phyloP scores from a whole-genome alignment of 2,888 invertebrate genomes.

The Metalampra italica region DNA sequence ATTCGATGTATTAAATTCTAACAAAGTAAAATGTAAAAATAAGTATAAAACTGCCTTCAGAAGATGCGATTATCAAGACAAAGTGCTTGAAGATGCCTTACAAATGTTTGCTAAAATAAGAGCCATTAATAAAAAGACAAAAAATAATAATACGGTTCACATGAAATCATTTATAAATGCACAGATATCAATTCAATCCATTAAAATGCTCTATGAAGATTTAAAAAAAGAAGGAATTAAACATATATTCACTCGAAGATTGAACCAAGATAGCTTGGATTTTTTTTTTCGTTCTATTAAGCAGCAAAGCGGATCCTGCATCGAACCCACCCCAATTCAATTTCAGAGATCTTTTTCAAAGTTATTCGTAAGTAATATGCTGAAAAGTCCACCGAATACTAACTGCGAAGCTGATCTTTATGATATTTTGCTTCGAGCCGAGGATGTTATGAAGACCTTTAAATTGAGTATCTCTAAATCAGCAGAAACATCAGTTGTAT shows the following conservation, averaged over 20 bases:
- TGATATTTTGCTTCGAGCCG: neutral
- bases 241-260: constrained; percentile 6
- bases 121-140: neutral
- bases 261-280: constrained; percentile 3
- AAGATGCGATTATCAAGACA: neutral
- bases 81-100: neutral
- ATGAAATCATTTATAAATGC: constrained; percentile 4
- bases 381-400: constrained; percentile 2
- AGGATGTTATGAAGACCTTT: neutral
- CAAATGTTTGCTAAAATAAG: constrained; percentile 5
- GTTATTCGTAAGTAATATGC: constrained; percentile 2
- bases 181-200: constrained; percentile 4
- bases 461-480: neutral
- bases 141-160: constrained; percentile 4
- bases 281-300: constrained; percentile 5
- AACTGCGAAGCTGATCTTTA: constrained; percentile 4
- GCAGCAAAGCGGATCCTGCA: constrained; percentile 4
- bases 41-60: neutral
- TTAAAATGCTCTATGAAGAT: constrained; percentile 1
- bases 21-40: neutral
- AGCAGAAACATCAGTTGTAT: neutral
- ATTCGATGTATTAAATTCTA: neutral
- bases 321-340: constrained; percentile 8
- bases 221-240: neutral
- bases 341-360: constrained; percentile 7